Conservation (phyloP, 2,113 vertebrate species). For the Mystacornis crossleyi region DNA sequence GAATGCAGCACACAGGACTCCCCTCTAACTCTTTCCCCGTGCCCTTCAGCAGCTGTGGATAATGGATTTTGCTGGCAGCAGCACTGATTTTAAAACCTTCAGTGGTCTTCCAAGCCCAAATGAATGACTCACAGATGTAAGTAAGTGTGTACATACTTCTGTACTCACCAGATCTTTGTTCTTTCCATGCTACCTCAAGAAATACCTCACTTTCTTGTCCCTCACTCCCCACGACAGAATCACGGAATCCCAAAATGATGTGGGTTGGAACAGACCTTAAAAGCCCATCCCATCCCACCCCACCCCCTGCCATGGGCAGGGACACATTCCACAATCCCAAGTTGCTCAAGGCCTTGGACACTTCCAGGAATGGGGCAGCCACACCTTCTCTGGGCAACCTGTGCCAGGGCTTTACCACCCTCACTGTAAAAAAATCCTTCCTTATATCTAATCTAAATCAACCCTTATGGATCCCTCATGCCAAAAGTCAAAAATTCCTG, state of each 20-base stretch:
- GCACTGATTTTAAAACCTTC: neutral
- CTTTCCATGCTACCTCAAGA: neutral
- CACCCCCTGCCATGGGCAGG: neutral
- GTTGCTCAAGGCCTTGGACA: neutral
- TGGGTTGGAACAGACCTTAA: neutral
- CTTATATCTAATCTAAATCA: neutral
- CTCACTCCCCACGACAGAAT: neutral
- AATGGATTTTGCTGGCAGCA: constrained; percentile 27
- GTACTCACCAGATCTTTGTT: neutral
- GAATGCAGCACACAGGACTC: constrained; percentile 22
- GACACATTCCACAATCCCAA: neutral
- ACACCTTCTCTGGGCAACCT: neutral
- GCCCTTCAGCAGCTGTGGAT: constrained; percentile 14
- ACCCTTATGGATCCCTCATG: too few species aligned
- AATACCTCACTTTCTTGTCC: neutral
- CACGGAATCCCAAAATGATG: neutral
- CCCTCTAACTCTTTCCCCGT: neutral
- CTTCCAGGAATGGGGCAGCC: neutral
- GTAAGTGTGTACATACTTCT: neutral
- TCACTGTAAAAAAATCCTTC: neutral
- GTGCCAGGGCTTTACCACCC: accelerated
- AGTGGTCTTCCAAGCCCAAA: neutral
- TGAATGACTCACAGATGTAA: constrained; percentile 3
- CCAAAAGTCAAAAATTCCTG: neutral
- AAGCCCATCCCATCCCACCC: neutral